Evolutionary conservation across 2,888 invertebrate species (phyloP), one percentile per base, ranked within the genome.

Genomic region (Siphonodentalium dalli): DNA sequence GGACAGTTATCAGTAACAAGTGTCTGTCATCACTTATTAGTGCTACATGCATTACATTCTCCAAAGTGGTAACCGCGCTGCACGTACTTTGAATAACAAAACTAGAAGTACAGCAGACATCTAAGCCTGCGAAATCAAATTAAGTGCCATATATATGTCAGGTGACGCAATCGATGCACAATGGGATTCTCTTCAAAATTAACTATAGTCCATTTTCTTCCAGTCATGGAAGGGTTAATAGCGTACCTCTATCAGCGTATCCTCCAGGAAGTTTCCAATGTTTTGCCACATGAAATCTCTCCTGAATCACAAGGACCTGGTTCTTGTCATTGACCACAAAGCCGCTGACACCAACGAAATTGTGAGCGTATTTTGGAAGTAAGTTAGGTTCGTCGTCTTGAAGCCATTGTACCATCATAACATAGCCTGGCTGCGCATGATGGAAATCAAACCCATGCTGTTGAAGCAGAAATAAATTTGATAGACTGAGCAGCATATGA

Each of bases 221-320:
- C n/a, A n/a, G n/a, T n/a, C n/a, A n/a, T n/a, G 3, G 15, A 20
- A 18, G 13, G 5, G n/a, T 15, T 18, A 21, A n/a, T 44, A 4
- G 56, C 66, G 72, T 81, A 90, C 91, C 88, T 82, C 89, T 89
- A 79, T 94, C 91, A 18, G 92, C 91, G 83, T 90, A 91, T 44
- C 95, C 95, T 46, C 96, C 95, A 15, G 96, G 95, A 7, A 95
- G 83, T 83, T 95, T 95, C 93, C 93, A 95, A 13, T 52, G 54
- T 53, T 84, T 82, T 3, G 28, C 28, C 6, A 45, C 42, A 35
- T 60, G 61, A 72, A 87, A 87, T 72, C 87, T 87, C 76, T 96
- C 94, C 65, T 87, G 86, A 0, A 96, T 90, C 20, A 91, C 90
- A 45, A 96, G 84, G 47, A 96, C 83, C 82, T 93, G 87, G 49